A percentile compares a stretch with the other conserved stretches of the same genome.
These are phyloP conservation scores for Eutolmus rufibarbis DNA, from an alignment of 2,888 invertebrate species.

Conservation along the genomic window DNA sequence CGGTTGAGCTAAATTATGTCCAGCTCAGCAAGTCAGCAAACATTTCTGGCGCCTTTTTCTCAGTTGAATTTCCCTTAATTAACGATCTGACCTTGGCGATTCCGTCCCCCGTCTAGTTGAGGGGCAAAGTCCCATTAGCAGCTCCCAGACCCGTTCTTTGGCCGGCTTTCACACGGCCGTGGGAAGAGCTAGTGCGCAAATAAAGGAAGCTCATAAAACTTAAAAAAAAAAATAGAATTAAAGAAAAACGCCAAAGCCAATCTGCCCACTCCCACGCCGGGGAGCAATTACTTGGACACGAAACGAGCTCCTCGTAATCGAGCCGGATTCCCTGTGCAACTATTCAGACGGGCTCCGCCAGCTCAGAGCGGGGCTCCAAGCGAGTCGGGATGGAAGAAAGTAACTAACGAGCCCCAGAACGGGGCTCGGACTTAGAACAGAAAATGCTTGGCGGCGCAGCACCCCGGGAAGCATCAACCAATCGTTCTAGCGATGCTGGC, in stretches of 20 bases:
- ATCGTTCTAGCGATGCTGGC: not conserved
- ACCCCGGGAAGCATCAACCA: not conserved
- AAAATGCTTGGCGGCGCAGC: not conserved
- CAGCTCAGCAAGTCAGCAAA: not conserved
- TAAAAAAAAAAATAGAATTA: not conserved
- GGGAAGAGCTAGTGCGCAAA: not conserved
- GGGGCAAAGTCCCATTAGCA: not conserved
- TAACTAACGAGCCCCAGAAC: not conserved
- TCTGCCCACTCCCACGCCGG: not conserved
- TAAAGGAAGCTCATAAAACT: not conserved
- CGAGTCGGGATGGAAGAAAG: not conserved
- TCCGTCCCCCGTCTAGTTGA: not conserved
- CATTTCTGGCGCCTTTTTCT: not conserved
- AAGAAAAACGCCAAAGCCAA: not conserved
- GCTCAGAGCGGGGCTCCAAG: not conserved
- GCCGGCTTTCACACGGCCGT: not conserved
- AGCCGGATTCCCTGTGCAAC: not conserved
- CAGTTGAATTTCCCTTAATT: not conserved
- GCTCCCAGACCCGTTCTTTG: not conserved
- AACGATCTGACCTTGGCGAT: not conserved
- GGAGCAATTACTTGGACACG: not conserved
- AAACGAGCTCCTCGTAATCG: not conserved
- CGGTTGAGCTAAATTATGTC: not conserved
- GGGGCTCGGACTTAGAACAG: not conserved
- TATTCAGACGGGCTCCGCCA: not conserved